Conservation (phyloP, 2,113 vertebrate genomes). For the Trachemys scripta region DNA sequence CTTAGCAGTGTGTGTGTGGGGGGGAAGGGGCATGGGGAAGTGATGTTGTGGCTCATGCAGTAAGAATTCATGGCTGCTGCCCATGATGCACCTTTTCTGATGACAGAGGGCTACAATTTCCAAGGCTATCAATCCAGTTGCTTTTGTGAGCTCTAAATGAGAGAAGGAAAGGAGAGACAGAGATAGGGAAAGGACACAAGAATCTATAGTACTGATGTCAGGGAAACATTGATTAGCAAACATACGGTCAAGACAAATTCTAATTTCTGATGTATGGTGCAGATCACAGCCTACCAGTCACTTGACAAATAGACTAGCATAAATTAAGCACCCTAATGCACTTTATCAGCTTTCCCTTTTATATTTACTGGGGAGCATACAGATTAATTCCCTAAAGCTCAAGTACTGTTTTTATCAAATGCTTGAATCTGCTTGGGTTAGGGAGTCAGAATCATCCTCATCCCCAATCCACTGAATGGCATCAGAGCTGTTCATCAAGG, state of each 20-base stretch:
- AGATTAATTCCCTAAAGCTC: not conserved
- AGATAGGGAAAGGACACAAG: not conserved
- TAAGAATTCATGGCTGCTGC: not conserved
- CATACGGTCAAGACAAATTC: not conserved
- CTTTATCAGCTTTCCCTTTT: not conserved
- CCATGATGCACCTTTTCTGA: accelerated
- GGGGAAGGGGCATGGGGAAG: not conserved
- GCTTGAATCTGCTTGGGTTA: not conserved
- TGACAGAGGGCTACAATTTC: not conserved
- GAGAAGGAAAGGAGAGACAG: not conserved
- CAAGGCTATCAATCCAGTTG: not conserved
- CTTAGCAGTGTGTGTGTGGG: not conserved
- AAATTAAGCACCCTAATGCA: not conserved
- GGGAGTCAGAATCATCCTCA: not conserved
- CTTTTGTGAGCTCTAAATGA: not conserved
- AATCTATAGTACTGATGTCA: accelerated
- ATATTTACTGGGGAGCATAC: not conserved
- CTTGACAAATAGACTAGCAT: not conserved
- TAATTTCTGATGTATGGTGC: not conserved
- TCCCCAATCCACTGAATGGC: not conserved
- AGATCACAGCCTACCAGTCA: not conserved
- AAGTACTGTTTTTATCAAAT: not conserved
- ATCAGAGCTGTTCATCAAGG: not conserved
- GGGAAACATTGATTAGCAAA: not conserved
- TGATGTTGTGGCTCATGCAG: accelerated